A percentile compares a stretch with the other conserved stretches of the same genome.
phyloP scores from a whole-genome alignment of 2,113 vertebrate genomes.

The Engraulis encrasicolus region DNA sequence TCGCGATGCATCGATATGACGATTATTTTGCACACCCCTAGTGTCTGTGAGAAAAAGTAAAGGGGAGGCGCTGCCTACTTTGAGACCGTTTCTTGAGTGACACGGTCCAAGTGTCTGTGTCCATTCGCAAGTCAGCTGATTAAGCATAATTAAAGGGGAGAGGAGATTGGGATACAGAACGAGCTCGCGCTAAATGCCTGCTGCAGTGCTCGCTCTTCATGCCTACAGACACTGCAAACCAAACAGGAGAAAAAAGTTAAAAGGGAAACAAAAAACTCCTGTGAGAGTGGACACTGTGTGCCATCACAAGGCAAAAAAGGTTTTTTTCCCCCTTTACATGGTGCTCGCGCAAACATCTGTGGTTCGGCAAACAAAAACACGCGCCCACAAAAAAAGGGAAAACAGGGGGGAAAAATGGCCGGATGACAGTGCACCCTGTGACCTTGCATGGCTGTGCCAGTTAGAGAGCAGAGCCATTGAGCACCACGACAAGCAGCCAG shows the following conservation, averaged over 20 bases:
- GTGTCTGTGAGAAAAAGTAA: background rate
- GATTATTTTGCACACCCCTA: too few species aligned
- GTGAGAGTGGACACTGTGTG: background rate
- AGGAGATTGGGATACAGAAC: background rate
- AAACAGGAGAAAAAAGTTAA: background rate
- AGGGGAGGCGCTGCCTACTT: background rate
- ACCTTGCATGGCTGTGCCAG: background rate
- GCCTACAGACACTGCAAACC: background rate
- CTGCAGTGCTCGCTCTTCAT: background rate
- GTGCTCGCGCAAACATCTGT: background rate
- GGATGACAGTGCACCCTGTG: background rate
- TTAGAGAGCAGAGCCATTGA: background rate
- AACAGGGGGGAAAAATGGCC: background rate
- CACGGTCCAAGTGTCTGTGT: background rate
- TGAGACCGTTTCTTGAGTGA: background rate
- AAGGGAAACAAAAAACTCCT: background rate
- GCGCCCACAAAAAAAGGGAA: background rate
- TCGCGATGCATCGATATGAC: too few species aligned
- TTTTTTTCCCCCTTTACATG: too few species aligned
- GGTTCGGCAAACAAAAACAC: background rate
- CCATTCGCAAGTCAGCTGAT: background rate
- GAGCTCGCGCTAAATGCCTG: background rate
- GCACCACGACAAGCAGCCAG: background rate
- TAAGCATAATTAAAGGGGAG: background rate
- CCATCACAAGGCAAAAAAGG: background rate